Conservation (phyloP, 2,888 invertebrate species). For the Eristalis pertinax region DNA sequence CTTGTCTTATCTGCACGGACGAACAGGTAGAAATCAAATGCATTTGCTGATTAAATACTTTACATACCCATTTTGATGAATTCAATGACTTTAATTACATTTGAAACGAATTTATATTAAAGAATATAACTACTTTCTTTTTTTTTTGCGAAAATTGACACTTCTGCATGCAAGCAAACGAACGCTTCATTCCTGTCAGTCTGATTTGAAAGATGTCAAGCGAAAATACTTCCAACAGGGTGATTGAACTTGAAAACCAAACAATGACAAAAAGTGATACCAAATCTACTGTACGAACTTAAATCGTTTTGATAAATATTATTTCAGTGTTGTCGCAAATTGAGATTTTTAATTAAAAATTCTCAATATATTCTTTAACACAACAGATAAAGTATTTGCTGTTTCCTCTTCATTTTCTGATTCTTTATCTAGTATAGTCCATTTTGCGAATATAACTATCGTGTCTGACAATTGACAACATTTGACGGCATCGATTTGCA, state of each 20-base stretch:
- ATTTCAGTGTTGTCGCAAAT: no score
- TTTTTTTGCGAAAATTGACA: background rate
- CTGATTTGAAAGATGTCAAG: background rate
- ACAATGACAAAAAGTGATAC: background rate
- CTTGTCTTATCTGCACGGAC: constrained; percentile 37
- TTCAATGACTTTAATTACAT: background rate
- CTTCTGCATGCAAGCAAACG: background rate
- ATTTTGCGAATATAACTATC: no score
- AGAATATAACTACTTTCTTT: background rate
- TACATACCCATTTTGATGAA: background rate
- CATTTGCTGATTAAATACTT: background rate
- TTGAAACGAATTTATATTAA: background rate
- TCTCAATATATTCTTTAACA: no score
- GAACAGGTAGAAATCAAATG: background rate
- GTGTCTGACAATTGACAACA: no score
- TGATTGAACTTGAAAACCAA: background rate
- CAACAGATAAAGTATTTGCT: no score
- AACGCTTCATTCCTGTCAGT: background rate
- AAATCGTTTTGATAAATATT: no score
- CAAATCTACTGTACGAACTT: background rate
- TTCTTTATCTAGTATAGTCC: no score
- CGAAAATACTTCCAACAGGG: background rate
- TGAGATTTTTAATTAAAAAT: no score
- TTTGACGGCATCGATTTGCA: no score
- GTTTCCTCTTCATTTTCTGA: no score